Evolutionary conservation across 2,888 invertebrate genomes (phyloP), one percentile per base, ranked within the genome.

Genomic region (Melinopterus prodromus): DNA sequence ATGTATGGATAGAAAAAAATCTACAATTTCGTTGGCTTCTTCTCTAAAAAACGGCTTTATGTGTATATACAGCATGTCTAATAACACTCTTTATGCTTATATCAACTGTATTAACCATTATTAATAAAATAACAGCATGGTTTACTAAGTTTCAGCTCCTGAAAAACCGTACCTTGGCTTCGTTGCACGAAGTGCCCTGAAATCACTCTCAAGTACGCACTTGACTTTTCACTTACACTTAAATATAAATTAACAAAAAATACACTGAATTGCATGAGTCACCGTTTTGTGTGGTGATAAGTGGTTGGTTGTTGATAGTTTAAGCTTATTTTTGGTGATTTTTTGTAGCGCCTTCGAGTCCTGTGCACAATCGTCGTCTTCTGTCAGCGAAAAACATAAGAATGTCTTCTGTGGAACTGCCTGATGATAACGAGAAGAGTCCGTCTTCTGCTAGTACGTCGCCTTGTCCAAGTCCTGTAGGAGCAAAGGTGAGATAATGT

Each of bases 341-440:
- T 81, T 79, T 79, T 53, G 76, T 76, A 97, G 97, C 97, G 78
- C 97, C 97, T 37, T 97, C 97, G 82, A 97, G 97, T 88, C 97
- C 98, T 81, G 97, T 97, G 77, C 97, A 97, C 87, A 96, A 96
- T 88, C 92, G 96, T 80, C 93, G 96, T 83, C 89, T 97, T 82
- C 90, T 97, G 79, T 95, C 94, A 81, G 94, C 97, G 26, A 93
- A 96, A 82, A 94, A 94, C 81, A 95, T 96, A 86, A 92, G 97
- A 81, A 98, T 98, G 94, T 97, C 97, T 88, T 98, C 98, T 82
- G 96, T 98, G 83, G 98, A 98, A 86, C 91, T 98, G 74, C 98
- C 98, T 0, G 96, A 96, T 86, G 97, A 97, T 81, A 96, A 96
- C 88, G 95, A 95, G 85, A 97, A 97, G 88, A 97, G 97, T 79